A percentile compares a stretch with the other conserved stretches of the same genome.
phyloP scores from a whole-genome alignment of 2,888 invertebrate genomes.

The Hermaeophaga mercurialis region DNA sequence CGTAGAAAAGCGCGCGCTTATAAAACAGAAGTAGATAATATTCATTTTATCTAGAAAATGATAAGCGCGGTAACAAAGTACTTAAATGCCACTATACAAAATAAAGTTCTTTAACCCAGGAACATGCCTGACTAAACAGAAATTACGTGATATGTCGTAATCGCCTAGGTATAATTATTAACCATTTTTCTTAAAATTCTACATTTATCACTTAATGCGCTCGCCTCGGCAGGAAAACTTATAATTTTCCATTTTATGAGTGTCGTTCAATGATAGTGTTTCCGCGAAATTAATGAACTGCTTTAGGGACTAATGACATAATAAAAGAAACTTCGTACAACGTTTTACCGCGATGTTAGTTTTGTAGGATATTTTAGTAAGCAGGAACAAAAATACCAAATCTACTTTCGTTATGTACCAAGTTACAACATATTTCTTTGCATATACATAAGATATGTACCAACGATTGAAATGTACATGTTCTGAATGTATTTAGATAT shows the following conservation, averaged over 20 bases:
- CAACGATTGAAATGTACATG: too few relatives aligned
- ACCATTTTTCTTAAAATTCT: neutral
- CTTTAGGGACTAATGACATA: too few relatives aligned
- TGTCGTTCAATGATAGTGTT: neutral
- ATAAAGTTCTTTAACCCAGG: constrained; percentile 14
- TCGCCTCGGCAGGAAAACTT: neutral
- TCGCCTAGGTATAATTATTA: neutral
- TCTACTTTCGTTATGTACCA: too few relatives aligned
- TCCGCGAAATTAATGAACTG: too few relatives aligned
- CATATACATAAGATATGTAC: too few relatives aligned
- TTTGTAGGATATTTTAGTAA: too few relatives aligned
- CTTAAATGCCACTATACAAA: neutral
- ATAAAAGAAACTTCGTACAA: too few relatives aligned
- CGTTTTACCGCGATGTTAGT: too few relatives aligned
- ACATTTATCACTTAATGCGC: neutral
- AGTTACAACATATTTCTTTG: too few relatives aligned
- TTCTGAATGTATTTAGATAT: too few relatives aligned
- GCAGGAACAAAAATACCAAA: too few relatives aligned
- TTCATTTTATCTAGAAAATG: neutral
- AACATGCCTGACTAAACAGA: constrained; percentile 9
- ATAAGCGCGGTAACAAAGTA: neutral
- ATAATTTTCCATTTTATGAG: neutral
- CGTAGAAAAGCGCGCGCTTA: too few relatives aligned
- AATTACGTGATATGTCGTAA: constrained; percentile 6
- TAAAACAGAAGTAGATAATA: neutral